A percentile compares a stretch with the other conserved stretches of the same genome.
Conservation (phyloP, 2,797 vertebrate species). For the Oreochromis grahami region DNA sequence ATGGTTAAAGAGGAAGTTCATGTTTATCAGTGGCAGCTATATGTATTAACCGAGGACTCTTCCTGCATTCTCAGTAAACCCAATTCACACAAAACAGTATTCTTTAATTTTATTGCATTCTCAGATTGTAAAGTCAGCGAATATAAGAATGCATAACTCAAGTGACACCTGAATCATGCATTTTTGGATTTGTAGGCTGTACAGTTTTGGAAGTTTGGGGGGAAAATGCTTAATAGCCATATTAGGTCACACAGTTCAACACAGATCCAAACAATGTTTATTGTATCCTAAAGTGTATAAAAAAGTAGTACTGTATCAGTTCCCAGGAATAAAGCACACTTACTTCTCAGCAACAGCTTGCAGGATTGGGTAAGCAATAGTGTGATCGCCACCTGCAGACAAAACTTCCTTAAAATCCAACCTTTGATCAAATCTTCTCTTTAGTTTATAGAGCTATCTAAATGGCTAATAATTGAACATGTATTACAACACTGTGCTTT, state of each 20-base stretch:
- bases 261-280: neutral
- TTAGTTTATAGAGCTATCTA: neutral
- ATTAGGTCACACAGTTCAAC: neutral
- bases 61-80: neutral
- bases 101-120: neutral
- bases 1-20: neutral
- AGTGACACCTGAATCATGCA: accelerated
- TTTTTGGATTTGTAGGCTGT: neutral
- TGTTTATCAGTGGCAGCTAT: neutral
- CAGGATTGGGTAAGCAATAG: conserved; percentile 91
- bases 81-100: neutral
- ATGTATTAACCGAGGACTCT: neutral
- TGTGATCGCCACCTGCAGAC: conserved; percentile 90
- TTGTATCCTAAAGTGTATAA: neutral
- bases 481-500: neutral
- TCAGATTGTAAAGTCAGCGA: neutral
- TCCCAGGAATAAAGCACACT: conserved; percentile 30
- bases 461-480: neutral
- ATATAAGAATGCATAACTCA: neutral
- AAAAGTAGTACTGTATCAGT: neutral
- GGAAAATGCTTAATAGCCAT: accelerated
- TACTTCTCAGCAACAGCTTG: conserved; percentile 88
- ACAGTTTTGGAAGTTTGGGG: neutral
- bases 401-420: neutral
- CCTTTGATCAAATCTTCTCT: neutral